Conservation (phyloP, 1,140 invertebrate genomes). For the Macrostomum lignano region DNA sequence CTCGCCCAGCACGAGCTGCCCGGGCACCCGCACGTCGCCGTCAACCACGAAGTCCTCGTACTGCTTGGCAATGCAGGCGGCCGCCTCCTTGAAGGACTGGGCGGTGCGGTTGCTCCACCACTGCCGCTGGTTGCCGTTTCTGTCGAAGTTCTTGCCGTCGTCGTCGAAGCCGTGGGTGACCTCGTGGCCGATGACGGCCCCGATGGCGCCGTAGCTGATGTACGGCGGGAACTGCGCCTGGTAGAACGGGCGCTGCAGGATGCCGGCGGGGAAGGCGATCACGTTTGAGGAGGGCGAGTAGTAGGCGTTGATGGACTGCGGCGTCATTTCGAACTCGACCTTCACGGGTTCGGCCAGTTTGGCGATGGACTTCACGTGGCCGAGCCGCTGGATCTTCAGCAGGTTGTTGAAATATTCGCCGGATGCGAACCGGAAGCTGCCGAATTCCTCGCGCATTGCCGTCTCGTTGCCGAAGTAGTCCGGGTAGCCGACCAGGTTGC, state of each 20-base stretch:
- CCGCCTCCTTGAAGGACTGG: constrained; percentile 9
- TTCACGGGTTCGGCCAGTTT: no score
- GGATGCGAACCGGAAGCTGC: no score
- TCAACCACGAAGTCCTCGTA: no score
- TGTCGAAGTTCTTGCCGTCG: constrained; percentile 11
- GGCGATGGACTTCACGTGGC: no score
- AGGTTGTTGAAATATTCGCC: no score
- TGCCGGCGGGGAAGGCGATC: constrained; percentile 10
- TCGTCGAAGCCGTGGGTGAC: constrained; percentile 57
- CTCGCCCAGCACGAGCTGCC: constrained; percentile 38
- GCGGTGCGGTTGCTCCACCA: constrained; percentile 13
- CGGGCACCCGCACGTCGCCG: constrained; percentile 35
- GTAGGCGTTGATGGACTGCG: constrained; percentile 12
- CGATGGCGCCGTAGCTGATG: constrained; percentile 48
- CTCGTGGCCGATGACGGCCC: constrained; percentile 50
- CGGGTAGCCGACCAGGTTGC: no score
- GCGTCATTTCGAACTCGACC: constrained; percentile 13
- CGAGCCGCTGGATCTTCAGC: no score
- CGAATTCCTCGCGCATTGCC: no score
- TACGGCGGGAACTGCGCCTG: constrained; percentile 9
- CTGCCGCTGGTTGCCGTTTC: constrained; percentile 10
- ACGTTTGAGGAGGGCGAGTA: constrained; percentile 12
- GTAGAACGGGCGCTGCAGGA: constrained; percentile 12
- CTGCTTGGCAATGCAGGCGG: no score
- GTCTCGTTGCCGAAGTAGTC: no score